Conservation (phyloP, 2,797 vertebrate genomes). For the Rhabdomys pumilio region DNA sequence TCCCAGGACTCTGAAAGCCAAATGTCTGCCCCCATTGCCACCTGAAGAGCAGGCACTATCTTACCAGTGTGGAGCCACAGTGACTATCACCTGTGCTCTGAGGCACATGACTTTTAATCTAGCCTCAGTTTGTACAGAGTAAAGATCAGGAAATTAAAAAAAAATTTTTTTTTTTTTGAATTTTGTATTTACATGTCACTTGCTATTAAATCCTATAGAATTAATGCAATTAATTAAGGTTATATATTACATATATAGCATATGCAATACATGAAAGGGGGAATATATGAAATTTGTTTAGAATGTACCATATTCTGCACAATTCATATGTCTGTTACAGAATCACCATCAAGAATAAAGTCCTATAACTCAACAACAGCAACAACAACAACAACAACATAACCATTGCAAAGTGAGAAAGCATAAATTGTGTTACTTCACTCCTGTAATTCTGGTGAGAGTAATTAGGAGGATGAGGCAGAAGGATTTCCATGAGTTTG, state of each 20-base stretch:
- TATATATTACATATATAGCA: neutral
- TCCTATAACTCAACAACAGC: neutral
- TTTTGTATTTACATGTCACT: slow-evolving; percentile 1
- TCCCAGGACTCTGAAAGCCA: neutral
- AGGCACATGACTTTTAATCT: neutral
- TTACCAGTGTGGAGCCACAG: neutral
- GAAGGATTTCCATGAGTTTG: neutral
- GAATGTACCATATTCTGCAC: neutral
- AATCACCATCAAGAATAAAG: slow-evolving; percentile 14
- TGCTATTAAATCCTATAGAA: slow-evolving; percentile 39
- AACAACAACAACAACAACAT: neutral
- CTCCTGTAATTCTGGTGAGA: neutral
- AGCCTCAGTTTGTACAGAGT: neutral
- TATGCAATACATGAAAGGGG: neutral
- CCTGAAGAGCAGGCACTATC: neutral
- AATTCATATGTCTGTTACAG: neutral
- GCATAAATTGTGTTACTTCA: neutral
- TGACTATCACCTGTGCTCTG: neutral
- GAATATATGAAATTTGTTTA: neutral
- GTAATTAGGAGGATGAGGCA: neutral
- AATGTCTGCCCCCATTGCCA: too few relatives aligned
- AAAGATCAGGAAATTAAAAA: neutral
- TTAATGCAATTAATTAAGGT: slow-evolving; percentile 28
- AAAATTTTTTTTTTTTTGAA: neutral
- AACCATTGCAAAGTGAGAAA: neutral